Base-by-base conservation (phyloP, 2,113 vertebrate genomes). In the Nibea coibor region DNA sequence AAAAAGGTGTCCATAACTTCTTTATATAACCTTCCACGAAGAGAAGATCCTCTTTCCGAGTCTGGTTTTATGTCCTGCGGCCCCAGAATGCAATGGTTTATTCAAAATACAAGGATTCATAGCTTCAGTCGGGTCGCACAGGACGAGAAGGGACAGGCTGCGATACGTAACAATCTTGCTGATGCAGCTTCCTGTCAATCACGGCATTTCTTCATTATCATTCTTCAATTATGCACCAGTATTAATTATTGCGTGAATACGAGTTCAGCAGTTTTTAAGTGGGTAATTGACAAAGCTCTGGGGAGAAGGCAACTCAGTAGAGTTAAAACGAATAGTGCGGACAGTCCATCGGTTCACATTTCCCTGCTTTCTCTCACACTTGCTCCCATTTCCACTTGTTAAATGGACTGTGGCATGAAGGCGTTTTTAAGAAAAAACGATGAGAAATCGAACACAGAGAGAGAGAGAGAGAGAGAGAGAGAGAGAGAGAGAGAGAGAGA, bases 241-340 rank as follows among this genome's bases (percentile, higher is more conserved):
- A 39, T 74, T 86, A 83, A 84, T 86, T 80, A 74, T 51, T 61
- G 57, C 42, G 47, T 42, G 15, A 87, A 68, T 83, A 70, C 61
- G 12, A 28, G 61, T 81, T 85, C 76, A 82, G 85, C 85, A 66
- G 43, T 88, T 89, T 82, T 80, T 79, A 74, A 84, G 67, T 59
- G 72, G 78, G 61, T 62, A 81, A 89, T 26, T 61, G 72, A 70
- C 56, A 51, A 79, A 79, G 65, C 75, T 74, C 72, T 53, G 10
- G 51, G 70, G 53, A 81, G 47, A 71, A 57, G 35, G 68, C 79
- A 31, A 80, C 68, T 83, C 78, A 70, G 83, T 71, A 28, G 71
- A 88, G 87, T 85, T 83, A 80, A 68, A 82, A 75, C 26, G 57
- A 87, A 87, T 35, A 50, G 28, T 15, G 19, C 6, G 11, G 62